These are phyloP conservation scores for Octodonta nipae DNA, from an alignment of 2,888 invertebrate genomes.

Conservation along the genomic window DNA sequence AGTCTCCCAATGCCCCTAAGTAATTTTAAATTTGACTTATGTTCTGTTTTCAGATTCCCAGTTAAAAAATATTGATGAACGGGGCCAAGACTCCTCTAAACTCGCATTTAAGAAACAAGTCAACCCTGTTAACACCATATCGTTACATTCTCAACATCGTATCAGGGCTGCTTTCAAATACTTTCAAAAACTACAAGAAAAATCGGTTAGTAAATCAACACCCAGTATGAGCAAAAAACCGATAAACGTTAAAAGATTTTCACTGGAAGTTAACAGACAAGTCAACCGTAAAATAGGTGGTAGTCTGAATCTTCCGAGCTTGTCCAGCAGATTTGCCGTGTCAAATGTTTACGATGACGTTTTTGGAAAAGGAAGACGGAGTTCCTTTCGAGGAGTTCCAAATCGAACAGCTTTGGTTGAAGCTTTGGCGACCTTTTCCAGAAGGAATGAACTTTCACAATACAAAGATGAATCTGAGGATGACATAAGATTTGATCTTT, in stretches of 20 bases:
- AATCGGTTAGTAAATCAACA: conserved; percentile 4
- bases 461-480: conserved; percentile 11
- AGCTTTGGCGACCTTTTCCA: conserved; percentile 16
- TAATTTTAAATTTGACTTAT: too few species aligned
- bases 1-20: too few species aligned
- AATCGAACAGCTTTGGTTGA: conserved; percentile 17
- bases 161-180: conserved; percentile 19
- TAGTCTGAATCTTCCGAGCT: conserved; percentile 17
- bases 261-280: conserved; percentile 10
- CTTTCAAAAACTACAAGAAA: conserved; percentile 20
- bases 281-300: conserved; percentile 13
- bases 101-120: too few species aligned
- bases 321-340: conserved; percentile 17
- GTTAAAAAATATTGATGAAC: too few species aligned
- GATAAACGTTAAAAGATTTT: conserved; percentile 9
- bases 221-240: neutral
- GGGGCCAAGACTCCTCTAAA: too few species aligned
- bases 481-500: conserved; percentile 18
- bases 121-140: too few species aligned
- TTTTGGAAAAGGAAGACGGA: conserved; percentile 13
- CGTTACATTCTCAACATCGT: too few species aligned
- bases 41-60: too few species aligned
- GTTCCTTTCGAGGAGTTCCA: conserved; percentile 19
- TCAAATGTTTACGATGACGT: conserved; percentile 19
- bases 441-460: conserved; percentile 7